Base-by-base conservation (phyloP, 1,140 invertebrate genomes). In the Drosophila sulfurigaster region DNA sequence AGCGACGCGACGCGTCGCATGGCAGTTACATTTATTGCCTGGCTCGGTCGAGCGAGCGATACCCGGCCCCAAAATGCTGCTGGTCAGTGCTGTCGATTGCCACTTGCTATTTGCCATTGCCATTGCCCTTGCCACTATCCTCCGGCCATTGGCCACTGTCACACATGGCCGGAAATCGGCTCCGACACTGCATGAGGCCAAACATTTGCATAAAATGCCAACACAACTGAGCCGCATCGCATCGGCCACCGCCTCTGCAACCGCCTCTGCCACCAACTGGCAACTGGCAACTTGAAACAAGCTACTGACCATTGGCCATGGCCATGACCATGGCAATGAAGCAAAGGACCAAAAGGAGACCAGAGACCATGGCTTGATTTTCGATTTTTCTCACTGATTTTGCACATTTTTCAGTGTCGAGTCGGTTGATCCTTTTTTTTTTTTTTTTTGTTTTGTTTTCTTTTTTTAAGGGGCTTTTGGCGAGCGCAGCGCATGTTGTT, bases 311-410 rank as follows among this genome's bases (percentile, higher is more conserved):
- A 25, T 43, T 28, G 51, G 8, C 35, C 35, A 25, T 25, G 20
- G 20, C 20, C 20, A 25, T 35, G 35, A 54, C 8, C n/a, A 4
- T 41, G 57, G 35, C 16, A 25, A 59, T 45, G 35, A 41, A 57
- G 25, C 32, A 11, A 45, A 25, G 32, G 46, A 48, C 43, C 43
- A 15, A 28, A 13, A 41, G 45, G 20, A 43, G 30, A 6, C 30
- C 28, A 52, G 48, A 15, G 35, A 10, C 15, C 15, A 35, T 38
- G 46, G 25, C 71, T 89, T 79, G 80, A 89, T 88, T 88, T 76
- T 88, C 85, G 83, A 88, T 88, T 88, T 89, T 88, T 81, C 81
- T 77, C 78, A 82, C 81, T 88, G 85, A 89, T 88, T 88, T 88
- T 89, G 57, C 71, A 72, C 85, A 88, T 88, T 85, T 88, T 88